A percentile compares a stretch with the other conserved stretches of the same genome.
These are phyloP conservation scores for Kryptolebias marmoratus DNA, from an alignment of 2,113 vertebrate species.

Conservation along the genomic window DNA sequence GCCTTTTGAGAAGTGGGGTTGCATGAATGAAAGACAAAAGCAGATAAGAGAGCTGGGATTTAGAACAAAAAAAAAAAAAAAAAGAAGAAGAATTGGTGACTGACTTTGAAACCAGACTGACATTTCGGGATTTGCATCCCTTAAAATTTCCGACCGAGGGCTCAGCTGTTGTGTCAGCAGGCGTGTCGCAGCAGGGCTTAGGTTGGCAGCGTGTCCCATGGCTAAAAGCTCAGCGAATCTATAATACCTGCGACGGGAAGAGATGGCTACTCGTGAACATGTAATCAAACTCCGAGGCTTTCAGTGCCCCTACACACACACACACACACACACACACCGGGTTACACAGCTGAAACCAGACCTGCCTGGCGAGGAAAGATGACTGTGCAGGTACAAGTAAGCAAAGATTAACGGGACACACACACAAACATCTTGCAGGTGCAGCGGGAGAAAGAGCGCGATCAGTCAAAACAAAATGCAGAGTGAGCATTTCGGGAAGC, in stretches of 20 bases:
- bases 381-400: conserved; percentile 6
- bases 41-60: neutral
- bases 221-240: conserved; percentile 12
- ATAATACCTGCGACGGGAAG: conserved; percentile 8
- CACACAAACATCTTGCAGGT: conserved; percentile 33
- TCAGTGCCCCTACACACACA: neutral
- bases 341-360: neutral
- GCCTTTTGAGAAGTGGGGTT: no score
- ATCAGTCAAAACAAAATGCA: conserved; percentile 26
- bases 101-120: conserved; percentile 10
- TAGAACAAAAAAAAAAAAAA: neutral
- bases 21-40: neutral
- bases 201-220: neutral
- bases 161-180: conserved; percentile 23
- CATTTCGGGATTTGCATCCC: neutral
- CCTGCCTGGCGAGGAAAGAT: neutral
- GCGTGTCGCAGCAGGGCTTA: conserved; percentile 12
- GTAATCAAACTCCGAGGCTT: neutral
- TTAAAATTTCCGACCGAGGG: conserved; percentile 13
- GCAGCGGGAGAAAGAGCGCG: conserved; percentile 1
- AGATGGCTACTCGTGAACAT: conserved; percentile 5
- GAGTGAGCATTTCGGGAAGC: conserved; percentile 45
- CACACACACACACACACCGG: no score
- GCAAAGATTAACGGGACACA: neutral
- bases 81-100: neutral